Conservation (phyloP, 2,888 invertebrate species). For the Polymixis flavicincta region DNA sequence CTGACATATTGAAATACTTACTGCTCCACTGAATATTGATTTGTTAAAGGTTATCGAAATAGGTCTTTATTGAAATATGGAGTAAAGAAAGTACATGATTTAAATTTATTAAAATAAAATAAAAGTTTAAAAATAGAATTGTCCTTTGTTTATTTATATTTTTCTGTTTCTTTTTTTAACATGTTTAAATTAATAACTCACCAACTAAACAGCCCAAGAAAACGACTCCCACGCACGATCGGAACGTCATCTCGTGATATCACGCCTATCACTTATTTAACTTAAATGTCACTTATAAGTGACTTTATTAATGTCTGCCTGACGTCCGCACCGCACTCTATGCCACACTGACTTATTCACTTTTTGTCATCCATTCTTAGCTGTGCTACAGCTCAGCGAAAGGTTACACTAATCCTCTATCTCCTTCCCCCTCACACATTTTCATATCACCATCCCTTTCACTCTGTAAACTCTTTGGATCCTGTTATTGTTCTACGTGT, state of each 20-base stretch:
- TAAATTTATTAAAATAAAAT: constrained; percentile 6
- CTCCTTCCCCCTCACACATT: constrained; percentile 73
- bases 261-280: constrained; percentile 79
- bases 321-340: constrained; percentile 85
- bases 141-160: neutral
- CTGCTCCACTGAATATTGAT: constrained; percentile 63
- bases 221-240: constrained; percentile 79
- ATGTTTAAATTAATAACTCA: constrained; percentile 69
- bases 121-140: neutral
- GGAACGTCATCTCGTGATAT: constrained; percentile 85
- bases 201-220: constrained; percentile 84
- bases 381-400: constrained; percentile 83
- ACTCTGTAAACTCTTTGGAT: constrained; percentile 75
- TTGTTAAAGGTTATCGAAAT: constrained; percentile 68
- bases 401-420: constrained; percentile 81
- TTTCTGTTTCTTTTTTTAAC: neutral
- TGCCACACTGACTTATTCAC: constrained; percentile 86
- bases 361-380: constrained; percentile 87
- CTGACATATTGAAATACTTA: constrained; percentile 69
- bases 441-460: constrained; percentile 72
- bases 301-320: constrained; percentile 78
- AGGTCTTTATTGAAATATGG: constrained; percentile 39
- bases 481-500: constrained; percentile 88
- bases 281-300: constrained; percentile 81
- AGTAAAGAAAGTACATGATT: constrained; percentile 46